Evolutionary conservation across 2,888 invertebrate species (phyloP), one percentile per base, ranked within the genome.

Genomic region (Synergus laeviventris): DNA sequence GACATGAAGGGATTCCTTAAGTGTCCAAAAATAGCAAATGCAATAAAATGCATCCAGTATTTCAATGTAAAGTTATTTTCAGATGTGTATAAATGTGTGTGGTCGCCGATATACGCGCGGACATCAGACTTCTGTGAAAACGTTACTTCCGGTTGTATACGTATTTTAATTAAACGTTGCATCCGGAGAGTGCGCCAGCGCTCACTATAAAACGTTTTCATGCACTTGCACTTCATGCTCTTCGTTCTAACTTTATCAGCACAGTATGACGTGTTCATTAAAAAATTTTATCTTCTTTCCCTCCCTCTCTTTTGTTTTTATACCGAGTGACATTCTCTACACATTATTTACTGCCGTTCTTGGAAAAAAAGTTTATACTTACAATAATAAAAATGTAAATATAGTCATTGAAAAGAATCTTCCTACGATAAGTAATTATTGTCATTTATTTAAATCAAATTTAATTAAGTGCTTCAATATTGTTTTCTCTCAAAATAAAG

Each of bases 131-230:
- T 81, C 79, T 81, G 83, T 83, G 84, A 85, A 82, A 85, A 84
- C 84, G 85, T 84, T 82, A 81, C 84, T 85, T 80, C 85, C 86
- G 85, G 85, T 84, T 84, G 81, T 83, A 36, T 70, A 85, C 85
- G 85, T 86, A 85, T 81, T 86, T 85, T 86, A 85, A 85, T 85
- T 86, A 85, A 85, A 85, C 83, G 85, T 64, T 78, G 81, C 82
- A 84, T 85, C 85, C 84, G 86, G 86, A 76, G 83, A 79, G 84
- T 83, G 49, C 70, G 31, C 24, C 70, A 70, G n/a, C 36, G 42
- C 66, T 66, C 70, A 31, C 42, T 45, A 70, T 49, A 70, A 70
- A 70, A 66, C 66, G 66, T 66, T 70, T 70, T 70, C 70, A 70
- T 70, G 70, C 70, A 70, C 70, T 70, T 70, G 31, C 31, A n/a